Evolutionary conservation across 2,797 vertebrate genomes (phyloP).

Genomic region (Eulemur rubriventer): DNA sequence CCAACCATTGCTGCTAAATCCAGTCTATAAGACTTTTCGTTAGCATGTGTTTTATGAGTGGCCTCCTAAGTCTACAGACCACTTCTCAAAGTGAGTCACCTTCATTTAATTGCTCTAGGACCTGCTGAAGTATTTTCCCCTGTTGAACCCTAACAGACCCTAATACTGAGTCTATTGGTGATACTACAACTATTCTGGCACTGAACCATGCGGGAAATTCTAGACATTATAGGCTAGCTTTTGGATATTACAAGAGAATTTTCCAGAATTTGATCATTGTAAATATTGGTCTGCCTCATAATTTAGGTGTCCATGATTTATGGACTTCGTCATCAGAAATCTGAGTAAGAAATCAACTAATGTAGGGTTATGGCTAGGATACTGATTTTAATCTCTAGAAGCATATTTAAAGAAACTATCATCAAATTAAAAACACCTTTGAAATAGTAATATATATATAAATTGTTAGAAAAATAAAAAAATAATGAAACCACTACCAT

Average conservation of each 20-base stretch:
- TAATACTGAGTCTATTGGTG: too few species aligned
- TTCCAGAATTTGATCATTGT: neutral
- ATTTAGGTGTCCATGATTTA: neutral
- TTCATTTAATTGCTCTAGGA: neutral
- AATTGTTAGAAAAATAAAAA: neutral
- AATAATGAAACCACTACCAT: neutral
- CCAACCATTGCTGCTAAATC: neutral
- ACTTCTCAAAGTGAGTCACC: neutral
- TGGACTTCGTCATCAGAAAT: neutral
- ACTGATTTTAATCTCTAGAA: neutral
- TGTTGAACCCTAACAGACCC: neutral
- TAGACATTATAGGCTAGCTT: neutral
- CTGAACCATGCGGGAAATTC: neutral
- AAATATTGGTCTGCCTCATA: neutral
- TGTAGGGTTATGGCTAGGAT: neutral
- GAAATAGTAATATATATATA: neutral
- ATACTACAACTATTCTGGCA: neutral
- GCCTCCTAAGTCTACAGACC: neutral
- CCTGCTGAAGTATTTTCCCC: neutral
- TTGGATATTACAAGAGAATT: neutral
- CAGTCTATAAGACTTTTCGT: neutral
- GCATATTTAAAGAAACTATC: neutral
- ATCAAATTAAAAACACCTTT: neutral
- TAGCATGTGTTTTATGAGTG: neutral
- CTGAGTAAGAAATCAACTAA: neutral